A percentile compares a stretch with the other conserved stretches of the same genome.
These are phyloP conservation scores for Eolophus roseicapilla DNA, from an alignment of 2,113 vertebrate genomes.

Conservation along the genomic window DNA sequence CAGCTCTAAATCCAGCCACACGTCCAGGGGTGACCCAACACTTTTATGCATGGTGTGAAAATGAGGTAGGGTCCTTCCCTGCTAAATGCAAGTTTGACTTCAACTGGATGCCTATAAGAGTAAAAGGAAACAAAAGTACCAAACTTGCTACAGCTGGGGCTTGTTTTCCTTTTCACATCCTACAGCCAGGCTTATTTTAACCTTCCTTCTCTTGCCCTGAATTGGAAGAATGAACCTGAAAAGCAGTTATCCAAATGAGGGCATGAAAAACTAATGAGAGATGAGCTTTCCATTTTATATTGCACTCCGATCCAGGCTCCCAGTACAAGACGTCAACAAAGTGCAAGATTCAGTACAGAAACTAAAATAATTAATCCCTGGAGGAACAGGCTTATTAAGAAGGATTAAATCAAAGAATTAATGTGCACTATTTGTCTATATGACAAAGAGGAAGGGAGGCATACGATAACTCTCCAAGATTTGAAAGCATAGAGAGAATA, in stretches of 20 bases:
- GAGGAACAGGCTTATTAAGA: constrained; percentile 66
- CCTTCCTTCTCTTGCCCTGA: neutral
- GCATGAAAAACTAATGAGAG: constrained; percentile 37
- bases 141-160: neutral
- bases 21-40: neutral
- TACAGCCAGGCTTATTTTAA: neutral
- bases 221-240: neutral
- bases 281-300: constrained; percentile 45
- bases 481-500: neutral
- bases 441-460: constrained; percentile 48
- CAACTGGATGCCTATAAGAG: neutral
- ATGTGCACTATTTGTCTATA: constrained; percentile 27
- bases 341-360: constrained; percentile 60
- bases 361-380: constrained; percentile 69
- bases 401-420: constrained; percentile 70
- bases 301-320: neutral
- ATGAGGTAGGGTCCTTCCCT: neutral
- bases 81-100: neutral
- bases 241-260: constrained; percentile 12
- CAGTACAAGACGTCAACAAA: constrained; percentile 67
- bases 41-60: neutral
- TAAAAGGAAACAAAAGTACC: neutral
- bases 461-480: constrained; percentile 35
- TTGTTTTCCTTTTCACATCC: neutral
- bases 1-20: neutral